Base-by-base conservation (phyloP, 2,797 vertebrate genomes). In the Halcyon chelicuti region DNA sequence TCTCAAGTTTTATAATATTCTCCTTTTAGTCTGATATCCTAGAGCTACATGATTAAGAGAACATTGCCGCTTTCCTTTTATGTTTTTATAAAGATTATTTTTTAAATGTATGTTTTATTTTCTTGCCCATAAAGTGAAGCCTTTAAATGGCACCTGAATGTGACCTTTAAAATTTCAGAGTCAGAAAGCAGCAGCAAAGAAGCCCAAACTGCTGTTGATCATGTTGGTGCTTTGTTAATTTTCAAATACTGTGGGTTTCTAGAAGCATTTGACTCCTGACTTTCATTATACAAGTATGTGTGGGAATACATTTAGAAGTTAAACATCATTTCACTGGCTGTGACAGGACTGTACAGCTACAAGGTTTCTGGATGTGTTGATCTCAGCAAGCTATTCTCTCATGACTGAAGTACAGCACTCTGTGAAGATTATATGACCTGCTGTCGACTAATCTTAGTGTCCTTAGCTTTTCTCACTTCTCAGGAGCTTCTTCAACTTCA, bases 301-400 rank as follows among this genome's bases (percentile, higher is more conserved):
- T 63, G 37, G 39, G 35, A 79, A 74, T 63, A 47, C 8, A 35
- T 77, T 87, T 84, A 62, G n/a, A 82, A 84, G 16, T 62, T 60
- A 63, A 73, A 57, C 12, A 12, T 51, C 37, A 81, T 76, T 90
- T 94, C 4, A 14, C 40, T 93, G 71, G 21, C 42, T 75, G 39
- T 37, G 54, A 44, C 42, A 81, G 65, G 57, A 42, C 17, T 76
- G 57, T 61, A 33, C 40, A 79, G 31, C 46, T 71, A 40, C 22
- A 57, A 72, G 33, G 29, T 44, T 86, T 86, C n/a, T 80, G 67
- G 66, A 42, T 93, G 47, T 83, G 75, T 88, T 89, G 78, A 68
- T 85, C 47, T 86, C 51, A 26, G 44, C 60, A 70, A 88, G 49
- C 63, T 79, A 49, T 44, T 90, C 49, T 73, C 52, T 73, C 37